Evolutionary conservation across 2,797 vertebrate genomes (phyloP).

Genomic region (Decapterus maruadsi): DNA sequence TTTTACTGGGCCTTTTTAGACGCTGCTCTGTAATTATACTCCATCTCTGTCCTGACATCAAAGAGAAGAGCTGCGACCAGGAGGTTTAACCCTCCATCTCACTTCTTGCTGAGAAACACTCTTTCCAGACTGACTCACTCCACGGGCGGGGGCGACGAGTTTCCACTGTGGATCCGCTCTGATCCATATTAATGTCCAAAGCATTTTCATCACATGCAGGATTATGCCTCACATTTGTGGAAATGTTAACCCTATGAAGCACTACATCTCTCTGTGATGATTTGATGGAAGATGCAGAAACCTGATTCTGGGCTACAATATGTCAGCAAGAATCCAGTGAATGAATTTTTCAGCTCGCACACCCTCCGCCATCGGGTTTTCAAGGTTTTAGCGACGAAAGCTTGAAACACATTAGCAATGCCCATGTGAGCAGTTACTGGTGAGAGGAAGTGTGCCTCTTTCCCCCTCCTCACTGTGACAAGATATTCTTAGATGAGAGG

Average conservation of each 20-base stretch:
- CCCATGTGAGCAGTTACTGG: conserved; percentile 32
- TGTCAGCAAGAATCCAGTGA: conserved; percentile 13
- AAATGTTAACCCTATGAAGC: conserved; percentile 48
- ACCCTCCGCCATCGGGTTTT: conserved; percentile 1
- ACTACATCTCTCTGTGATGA: background rate
- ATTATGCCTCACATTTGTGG: conserved; percentile 52
- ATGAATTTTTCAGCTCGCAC: conserved; percentile 20
- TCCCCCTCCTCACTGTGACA: conserved; percentile 48
- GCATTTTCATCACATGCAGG: conserved; percentile 62
- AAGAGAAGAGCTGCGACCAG: conserved; percentile 59
- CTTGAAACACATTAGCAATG: conserved; percentile 27
- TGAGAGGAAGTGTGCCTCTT: conserved; percentile 31
- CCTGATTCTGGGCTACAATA: background rate
- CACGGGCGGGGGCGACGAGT: conserved; percentile 43
- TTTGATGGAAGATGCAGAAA: background rate
- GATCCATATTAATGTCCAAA: conserved; percentile 74
- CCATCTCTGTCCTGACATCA: conserved; percentile 63
- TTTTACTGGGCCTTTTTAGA: conserved; percentile 52
- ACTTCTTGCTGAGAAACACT: conserved; percentile 55
- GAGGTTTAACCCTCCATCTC: conserved; percentile 71
- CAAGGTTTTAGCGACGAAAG: conserved; percentile 30
- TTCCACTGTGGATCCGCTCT: conserved; percentile 58
- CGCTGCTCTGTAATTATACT: conserved; percentile 58
- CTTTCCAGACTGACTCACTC: conserved; percentile 50
- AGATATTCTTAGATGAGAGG: conserved; percentile 83